Percentiles rank a stretch among this genome's conserved stretches.
Conservation (phyloP, 2,113 vertebrate genomes). For the Oplegnathus fasciatus region DNA sequence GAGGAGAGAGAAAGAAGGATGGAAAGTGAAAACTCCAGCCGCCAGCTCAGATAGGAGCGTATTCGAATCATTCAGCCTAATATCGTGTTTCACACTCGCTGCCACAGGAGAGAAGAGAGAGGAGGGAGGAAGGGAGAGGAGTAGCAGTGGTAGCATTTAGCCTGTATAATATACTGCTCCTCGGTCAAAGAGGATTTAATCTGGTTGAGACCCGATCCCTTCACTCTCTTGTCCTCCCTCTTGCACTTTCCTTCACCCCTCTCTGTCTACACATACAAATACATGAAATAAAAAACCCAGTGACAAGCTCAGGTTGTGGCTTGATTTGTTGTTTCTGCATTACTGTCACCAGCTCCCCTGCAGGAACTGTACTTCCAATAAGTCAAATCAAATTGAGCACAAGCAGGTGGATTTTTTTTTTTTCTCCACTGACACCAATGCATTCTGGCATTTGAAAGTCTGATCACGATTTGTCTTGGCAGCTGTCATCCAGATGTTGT, state of each 20-base stretch:
- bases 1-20: slow-evolving; percentile 11
- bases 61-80: slow-evolving; percentile 42
- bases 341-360: slow-evolving; percentile 21
- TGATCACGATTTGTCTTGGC: slow-evolving; percentile 39
- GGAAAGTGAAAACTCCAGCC: slow-evolving; percentile 27
- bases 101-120: slow-evolving; percentile 34
- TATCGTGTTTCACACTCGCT: slow-evolving; percentile 64
- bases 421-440: neutral
- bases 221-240: slow-evolving; percentile 50
- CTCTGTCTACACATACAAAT: slow-evolving; percentile 21
- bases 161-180: slow-evolving; percentile 66
- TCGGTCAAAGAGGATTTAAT: slow-evolving; percentile 73
- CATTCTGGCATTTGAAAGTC: slow-evolving; percentile 37
- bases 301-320: slow-evolving; percentile 28
- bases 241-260: slow-evolving; percentile 42
- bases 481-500: slow-evolving; percentile 59
- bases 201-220: slow-evolving; percentile 51
- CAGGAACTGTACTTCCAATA: slow-evolving; percentile 32
- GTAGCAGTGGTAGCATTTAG: slow-evolving; percentile 60
- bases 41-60: slow-evolving; percentile 12
- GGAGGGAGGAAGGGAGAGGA: slow-evolving; percentile 15
- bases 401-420: neutral
- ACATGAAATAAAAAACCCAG: neutral
- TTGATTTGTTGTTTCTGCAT: slow-evolving; percentile 16
- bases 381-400: slow-evolving; percentile 35